Evolutionary conservation across 1,140 invertebrate genomes (phyloP).

Genomic region (Anastrepha ludens): DNA sequence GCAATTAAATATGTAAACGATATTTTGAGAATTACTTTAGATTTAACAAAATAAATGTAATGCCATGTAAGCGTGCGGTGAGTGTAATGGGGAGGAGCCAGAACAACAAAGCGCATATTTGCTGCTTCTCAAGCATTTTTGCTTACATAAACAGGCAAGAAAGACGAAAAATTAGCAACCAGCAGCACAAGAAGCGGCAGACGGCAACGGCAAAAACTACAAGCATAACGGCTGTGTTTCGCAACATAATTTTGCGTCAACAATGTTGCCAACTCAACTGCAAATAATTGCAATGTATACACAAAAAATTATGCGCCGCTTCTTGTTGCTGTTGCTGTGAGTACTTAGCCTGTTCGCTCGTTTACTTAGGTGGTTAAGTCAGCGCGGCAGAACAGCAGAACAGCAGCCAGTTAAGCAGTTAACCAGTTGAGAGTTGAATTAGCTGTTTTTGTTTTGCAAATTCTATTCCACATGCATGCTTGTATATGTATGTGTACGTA

Average conservation of each 20-base stretch:
- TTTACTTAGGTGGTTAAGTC: not conserved
- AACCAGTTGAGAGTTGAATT: slow-evolving; percentile 13
- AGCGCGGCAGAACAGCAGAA: not conserved
- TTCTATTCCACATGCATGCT: slow-evolving; percentile 6
- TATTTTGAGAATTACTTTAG: slow-evolving; percentile 49
- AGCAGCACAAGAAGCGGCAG: not conserved
- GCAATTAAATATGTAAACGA: slow-evolving; percentile 7
- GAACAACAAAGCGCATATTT: slow-evolving; percentile 12
- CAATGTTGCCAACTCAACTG: slow-evolving; percentile 37
- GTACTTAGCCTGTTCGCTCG: not conserved
- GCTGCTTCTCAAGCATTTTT: slow-evolving; percentile 20
- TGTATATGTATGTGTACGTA: not conserved
- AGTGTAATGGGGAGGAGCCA: not conserved
- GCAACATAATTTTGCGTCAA: slow-evolving; percentile 38
- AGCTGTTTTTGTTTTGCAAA: slow-evolving; percentile 8
- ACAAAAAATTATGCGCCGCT: slow-evolving; percentile 42
- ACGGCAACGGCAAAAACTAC: not conserved
- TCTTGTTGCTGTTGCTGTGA: not conserved
- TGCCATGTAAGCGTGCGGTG: not conserved
- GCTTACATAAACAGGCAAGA: not conserved
- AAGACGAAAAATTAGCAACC: slow-evolving; percentile 34
- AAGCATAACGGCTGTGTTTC: not conserved
- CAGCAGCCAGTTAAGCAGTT: not conserved
- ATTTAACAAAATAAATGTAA: slow-evolving; percentile 41
- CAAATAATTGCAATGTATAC: slow-evolving; percentile 25